phyloP scores from a whole-genome alignment of 2,113 vertebrate genomes.

The Odontophorus gujanensis region DNA sequence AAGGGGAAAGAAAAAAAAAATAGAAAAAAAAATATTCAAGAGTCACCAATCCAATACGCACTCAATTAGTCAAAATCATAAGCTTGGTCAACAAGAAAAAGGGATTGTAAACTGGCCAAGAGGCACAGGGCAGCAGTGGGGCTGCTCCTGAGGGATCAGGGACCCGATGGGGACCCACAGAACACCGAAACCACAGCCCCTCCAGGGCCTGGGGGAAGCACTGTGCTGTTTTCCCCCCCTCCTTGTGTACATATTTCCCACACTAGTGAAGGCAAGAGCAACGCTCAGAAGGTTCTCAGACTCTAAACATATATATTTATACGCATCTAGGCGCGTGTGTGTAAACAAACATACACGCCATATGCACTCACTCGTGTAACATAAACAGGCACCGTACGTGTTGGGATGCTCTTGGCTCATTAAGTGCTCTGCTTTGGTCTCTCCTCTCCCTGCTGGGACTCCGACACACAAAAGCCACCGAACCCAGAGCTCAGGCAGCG shows the following conservation, averaged over 20 bases:
- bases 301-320: slow-evolving; percentile 44
- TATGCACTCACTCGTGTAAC: not conserved
- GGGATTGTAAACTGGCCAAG: not conserved
- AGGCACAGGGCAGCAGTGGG: not conserved
- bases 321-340: not conserved
- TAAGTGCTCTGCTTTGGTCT: not conserved
- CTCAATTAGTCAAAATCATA: slow-evolving; percentile 63
- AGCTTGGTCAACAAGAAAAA: not conserved
- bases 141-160: not conserved
- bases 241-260: not conserved
- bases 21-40: slow-evolving; percentile 47
- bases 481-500: not conserved
- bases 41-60: not conserved
- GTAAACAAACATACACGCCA: slow-evolving; percentile 48
- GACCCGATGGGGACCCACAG: not conserved
- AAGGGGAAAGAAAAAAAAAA: slow-evolving; percentile 8
- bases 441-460: not conserved
- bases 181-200: not conserved
- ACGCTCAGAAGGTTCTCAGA: not conserved
- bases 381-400: not conserved
- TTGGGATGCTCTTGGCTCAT: not conserved
- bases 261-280: not conserved
- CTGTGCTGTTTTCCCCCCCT: not conserved
- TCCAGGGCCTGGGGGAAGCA: rapidly evolving
- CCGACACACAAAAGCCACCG: not conserved